These are phyloP conservation scores for Enteromius trimaculatus DNA, from an alignment of 2,797 vertebrate genomes.

Conservation along the genomic window DNA sequence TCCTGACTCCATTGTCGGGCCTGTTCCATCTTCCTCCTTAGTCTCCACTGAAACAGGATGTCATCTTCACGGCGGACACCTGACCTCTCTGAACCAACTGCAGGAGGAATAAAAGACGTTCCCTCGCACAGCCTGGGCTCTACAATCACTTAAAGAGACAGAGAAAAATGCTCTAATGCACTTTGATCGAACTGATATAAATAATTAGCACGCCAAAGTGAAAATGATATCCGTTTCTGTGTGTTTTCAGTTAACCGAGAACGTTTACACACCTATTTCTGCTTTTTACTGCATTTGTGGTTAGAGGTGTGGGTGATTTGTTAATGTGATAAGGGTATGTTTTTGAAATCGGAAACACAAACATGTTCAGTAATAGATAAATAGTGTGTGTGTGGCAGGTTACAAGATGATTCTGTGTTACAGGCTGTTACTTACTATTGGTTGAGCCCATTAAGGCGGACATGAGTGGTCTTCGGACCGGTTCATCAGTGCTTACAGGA, in stretches of 20 bases:
- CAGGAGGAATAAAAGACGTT: not conserved
- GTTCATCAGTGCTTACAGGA: slow-evolving; percentile 68
- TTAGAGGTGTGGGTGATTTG: not conserved
- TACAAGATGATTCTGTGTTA: not conserved
- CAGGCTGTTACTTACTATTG: slow-evolving; percentile 62
- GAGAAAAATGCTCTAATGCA: not conserved
- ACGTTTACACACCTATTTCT: not conserved
- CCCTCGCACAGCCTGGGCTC: slow-evolving; percentile 6
- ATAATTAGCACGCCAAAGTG: not conserved
- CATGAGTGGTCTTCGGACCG: slow-evolving; percentile 61
- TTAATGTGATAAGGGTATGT: not conserved
- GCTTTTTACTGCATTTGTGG: not conserved
- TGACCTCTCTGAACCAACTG: slow-evolving; percentile 24
- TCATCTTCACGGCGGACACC: slow-evolving; percentile 79
- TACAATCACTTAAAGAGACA: slow-evolving; percentile 27
- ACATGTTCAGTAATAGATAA: not conserved
- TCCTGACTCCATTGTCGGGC: slow-evolving; percentile 66
- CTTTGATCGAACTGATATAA: not conserved
- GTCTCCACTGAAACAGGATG: slow-evolving; percentile 91
- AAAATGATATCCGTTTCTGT: not conserved
- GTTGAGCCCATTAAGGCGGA: slow-evolving; percentile 59
- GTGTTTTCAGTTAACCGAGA: not conserved
- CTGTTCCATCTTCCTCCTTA: slow-evolving; percentile 87
- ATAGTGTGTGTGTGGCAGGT: not conserved
- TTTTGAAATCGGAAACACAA: not conserved